phyloP scores from a whole-genome alignment of 2,113 vertebrate genomes.

The Lepus americanus region DNA sequence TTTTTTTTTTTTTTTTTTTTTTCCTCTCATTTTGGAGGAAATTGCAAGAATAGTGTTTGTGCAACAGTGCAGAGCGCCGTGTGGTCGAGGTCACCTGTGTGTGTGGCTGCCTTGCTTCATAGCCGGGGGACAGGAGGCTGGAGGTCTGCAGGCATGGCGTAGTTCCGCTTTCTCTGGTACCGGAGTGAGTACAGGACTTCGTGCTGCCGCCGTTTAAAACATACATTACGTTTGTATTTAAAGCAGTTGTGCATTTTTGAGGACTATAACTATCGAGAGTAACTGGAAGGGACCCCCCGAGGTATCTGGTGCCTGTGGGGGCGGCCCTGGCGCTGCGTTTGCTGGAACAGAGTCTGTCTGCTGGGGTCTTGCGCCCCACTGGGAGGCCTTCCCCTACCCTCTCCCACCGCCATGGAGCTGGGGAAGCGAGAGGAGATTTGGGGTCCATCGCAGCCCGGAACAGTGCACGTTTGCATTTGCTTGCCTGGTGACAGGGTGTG shows the following conservation, averaged over 20 bases:
- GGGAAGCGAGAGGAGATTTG: background rate
- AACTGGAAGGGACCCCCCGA: background rate
- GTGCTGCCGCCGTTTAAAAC: background rate
- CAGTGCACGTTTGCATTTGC: no score
- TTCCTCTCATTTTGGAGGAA: background rate
- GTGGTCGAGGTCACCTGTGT: background rate
- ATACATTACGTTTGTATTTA: background rate
- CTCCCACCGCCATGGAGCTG: background rate
- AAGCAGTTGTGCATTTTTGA: background rate
- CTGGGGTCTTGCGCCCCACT: no score
- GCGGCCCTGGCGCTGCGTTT: background rate
- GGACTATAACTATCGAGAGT: background rate
- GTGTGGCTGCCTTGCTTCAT: background rate
- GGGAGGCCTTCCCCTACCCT: accelerated
- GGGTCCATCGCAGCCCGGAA: background rate
- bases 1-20: background rate
- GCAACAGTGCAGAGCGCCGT: background rate
- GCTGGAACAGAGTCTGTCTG: background rate
- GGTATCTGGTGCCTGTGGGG: background rate
- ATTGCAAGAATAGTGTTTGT: no score
- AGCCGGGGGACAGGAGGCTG: background rate
- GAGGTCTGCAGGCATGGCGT: background rate
- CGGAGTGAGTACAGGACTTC: background rate
- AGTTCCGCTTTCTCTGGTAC: background rate
- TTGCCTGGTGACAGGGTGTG: accelerated